phyloP scores from a whole-genome alignment of 2,888 invertebrate genomes.

The Andricus quercusramuli region DNA sequence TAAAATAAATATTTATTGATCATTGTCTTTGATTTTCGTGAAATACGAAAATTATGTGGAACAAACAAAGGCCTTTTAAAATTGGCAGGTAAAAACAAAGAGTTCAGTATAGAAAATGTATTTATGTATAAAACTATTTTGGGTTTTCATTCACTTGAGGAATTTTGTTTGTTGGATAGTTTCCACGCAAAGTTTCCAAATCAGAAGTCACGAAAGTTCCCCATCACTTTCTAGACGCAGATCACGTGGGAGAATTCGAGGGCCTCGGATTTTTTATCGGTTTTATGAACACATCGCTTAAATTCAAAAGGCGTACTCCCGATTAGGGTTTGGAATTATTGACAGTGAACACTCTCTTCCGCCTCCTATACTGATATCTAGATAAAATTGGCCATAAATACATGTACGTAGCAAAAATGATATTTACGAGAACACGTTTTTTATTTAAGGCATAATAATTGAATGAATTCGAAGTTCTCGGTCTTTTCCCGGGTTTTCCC shows the following conservation, averaged over 20 bases:
- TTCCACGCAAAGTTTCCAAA: background rate
- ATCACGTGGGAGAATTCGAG: background rate
- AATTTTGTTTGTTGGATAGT: background rate
- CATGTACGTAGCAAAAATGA: too few relatives aligned
- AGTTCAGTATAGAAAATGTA: too few relatives aligned
- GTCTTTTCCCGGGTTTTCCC: too few relatives aligned
- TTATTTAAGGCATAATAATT: too few relatives aligned
- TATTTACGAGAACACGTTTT: too few relatives aligned
- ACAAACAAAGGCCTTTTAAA: background rate
- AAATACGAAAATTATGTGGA: background rate
- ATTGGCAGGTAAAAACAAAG: background rate
- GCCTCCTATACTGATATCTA: background rate
- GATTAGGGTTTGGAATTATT: background rate
- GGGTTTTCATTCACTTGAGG: background rate
- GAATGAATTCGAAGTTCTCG: too few relatives aligned
- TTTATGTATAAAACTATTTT: background rate
- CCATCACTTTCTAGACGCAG: background rate
- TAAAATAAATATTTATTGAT: too few relatives aligned
- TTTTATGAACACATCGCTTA: constrained; percentile 2
- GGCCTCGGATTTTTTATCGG: background rate
- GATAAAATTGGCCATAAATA: background rate
- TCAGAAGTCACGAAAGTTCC: background rate
- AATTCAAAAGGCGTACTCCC: background rate
- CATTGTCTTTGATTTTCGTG: background rate
- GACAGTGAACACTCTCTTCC: background rate